Base-by-base conservation (phyloP, 2,113 vertebrate genomes). In the Willisornis vidua region DNA sequence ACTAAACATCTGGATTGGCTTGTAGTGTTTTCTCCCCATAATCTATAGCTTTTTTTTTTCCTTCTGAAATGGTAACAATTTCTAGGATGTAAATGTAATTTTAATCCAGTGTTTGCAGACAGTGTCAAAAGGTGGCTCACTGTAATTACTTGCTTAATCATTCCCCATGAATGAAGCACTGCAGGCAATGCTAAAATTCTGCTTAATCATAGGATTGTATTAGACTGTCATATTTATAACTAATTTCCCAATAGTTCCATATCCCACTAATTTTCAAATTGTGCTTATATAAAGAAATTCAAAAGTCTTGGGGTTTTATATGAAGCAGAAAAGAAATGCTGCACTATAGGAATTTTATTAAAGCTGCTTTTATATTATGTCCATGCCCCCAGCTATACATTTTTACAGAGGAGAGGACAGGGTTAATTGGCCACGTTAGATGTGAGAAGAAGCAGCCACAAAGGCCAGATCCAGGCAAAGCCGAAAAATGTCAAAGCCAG, bases 121-220 rank as follows among this genome's bases (percentile, higher is more conserved):
- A 82, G 79, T 91, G 81, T 94, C 81, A 87, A 89, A 96, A 94
- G 76, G 90, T 65, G 92, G 84, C 85, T 92, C 61, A 72, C 89
- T 96, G 81, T 96, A 97, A 98, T 98, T 97, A 97, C 95, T 97
- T 97, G 94, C 93, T 97, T 97, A 97, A 93, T 98, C 97, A 97
- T 94, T 97, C 24, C 19, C 87, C 90, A 95, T 62, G 82, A 98
- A 95, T 92, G 76, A 97, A 97, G 87, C 89, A 96, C 96, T 96
- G 88, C 84, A 93, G 96, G 97, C 96, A 97, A 96, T 83, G 90
- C 72, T 98, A 96, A 97, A 98, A 95, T 62, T 96, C 95, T 17
- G 19, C 94, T 97, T 98, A 97, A 98, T 97, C 97, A 97, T 59
- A 87, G 78, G 71, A 96, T 93, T 94, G 57, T 95, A 96, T 97